Evolutionary conservation across 2,888 invertebrate species (phyloP).

Genomic region (Seladonia tumulorum): DNA sequence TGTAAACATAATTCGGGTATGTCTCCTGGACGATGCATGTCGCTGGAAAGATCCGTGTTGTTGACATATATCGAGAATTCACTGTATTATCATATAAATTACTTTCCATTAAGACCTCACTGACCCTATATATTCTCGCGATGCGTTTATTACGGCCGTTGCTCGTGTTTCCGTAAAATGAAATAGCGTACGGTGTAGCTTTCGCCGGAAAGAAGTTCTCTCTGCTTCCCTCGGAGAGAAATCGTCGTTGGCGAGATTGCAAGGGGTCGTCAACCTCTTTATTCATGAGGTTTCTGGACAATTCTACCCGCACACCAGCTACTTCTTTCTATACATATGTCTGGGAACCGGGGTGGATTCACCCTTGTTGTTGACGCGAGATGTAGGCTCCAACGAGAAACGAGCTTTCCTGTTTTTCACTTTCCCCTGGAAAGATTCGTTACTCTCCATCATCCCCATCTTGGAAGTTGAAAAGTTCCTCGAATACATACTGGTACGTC

Average conservation of each 20-base stretch:
- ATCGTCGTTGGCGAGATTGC: conserved; percentile 19
- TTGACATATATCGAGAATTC: too few species aligned
- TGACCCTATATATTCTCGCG: not conserved
- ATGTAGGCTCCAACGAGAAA: conserved; percentile 2
- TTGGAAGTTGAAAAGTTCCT: not conserved
- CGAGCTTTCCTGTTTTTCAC: not conserved
- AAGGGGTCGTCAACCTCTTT: conserved; percentile 40
- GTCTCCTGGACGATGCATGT: too few species aligned
- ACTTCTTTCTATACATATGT: not conserved
- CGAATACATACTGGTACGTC: not conserved
- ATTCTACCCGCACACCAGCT: not conserved
- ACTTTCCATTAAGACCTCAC: not conserved
- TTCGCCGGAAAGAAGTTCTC: not conserved
- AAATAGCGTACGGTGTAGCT: not conserved
- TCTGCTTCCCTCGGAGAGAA: conserved; percentile 5
- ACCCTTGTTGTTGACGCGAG: not conserved
- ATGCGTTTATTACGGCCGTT: not conserved
- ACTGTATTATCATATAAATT: not conserved
- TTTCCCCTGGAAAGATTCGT: not conserved
- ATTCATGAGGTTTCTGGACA: conserved; percentile 16
- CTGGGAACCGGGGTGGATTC: not conserved
- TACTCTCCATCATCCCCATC: not conserved
- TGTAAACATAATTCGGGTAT: too few species aligned
- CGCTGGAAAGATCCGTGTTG: too few species aligned
- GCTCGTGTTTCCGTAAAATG: not conserved